Conservation (phyloP, 2,797 vertebrate genomes). For the Micropoecilia bifurca region DNA sequence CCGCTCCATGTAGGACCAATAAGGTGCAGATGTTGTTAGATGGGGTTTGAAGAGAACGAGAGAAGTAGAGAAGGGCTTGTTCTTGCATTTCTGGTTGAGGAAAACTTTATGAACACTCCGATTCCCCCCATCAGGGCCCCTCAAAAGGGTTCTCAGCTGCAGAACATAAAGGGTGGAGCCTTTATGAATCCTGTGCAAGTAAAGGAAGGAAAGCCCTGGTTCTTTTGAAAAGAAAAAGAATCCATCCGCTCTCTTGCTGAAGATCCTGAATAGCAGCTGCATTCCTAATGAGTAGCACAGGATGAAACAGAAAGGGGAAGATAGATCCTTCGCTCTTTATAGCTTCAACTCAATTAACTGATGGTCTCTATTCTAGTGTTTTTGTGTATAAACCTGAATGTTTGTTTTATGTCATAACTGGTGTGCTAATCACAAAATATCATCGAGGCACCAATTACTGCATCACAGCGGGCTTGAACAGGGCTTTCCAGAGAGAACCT, state of each 20-base stretch:
- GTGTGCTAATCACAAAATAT: neutral
- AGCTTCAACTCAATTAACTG: neutral
- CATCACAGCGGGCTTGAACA: constrained; percentile 5
- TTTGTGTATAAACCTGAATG: neutral
- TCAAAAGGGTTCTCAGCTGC: constrained; percentile 69
- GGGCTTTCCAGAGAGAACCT: constrained; percentile 14
- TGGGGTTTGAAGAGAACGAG: constrained; percentile 45
- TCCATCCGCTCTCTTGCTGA: constrained; percentile 17
- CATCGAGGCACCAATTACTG: constrained; percentile 1
- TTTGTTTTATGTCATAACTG: neutral
- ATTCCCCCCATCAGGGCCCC: constrained; percentile 68
- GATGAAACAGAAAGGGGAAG: neutral
- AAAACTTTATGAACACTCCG: constrained; percentile 67
- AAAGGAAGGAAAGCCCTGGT: constrained; percentile 32
- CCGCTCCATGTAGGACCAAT: constrained; percentile 24
- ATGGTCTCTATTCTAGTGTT: neutral
- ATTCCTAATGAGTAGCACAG: constrained; percentile 17
- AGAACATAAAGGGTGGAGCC: constrained; percentile 47
- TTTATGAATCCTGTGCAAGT: constrained; percentile 57
- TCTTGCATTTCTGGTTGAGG: constrained; percentile 57
- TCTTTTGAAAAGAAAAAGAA: constrained; percentile 55
- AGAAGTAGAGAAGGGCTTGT: constrained; percentile 54
- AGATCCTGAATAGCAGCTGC: constrained; percentile 28
- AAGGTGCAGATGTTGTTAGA: constrained; percentile 49
- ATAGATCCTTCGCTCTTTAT: neutral